Evolutionary conservation across 1,140 invertebrate genomes (phyloP).

Genomic region (Cecropterus lyciades): DNA sequence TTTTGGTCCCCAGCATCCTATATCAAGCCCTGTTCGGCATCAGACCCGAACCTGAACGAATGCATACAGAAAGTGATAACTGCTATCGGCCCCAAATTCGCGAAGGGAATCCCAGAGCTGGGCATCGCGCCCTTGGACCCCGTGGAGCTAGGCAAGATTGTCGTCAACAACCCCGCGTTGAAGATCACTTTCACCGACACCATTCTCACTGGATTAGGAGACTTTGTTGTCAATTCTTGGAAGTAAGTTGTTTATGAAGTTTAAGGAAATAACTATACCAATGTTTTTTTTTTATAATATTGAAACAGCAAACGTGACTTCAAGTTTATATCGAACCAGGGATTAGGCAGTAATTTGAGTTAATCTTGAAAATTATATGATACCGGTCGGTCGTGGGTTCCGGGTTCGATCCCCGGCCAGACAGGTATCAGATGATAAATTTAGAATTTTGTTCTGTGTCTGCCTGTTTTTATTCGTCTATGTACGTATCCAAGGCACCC

Average conservation of each 20-base stretch:
- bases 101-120: conserved; percentile 82
- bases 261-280: too few relatives aligned
- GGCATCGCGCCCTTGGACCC: conserved; percentile 81
- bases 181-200: conserved; percentile 73
- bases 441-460: too few relatives aligned
- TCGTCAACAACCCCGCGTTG: conserved; percentile 69
- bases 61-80: conserved; percentile 80
- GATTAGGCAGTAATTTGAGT: too few relatives aligned
- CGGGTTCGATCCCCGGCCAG: too few relatives aligned
- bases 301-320: too few relatives aligned
- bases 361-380: too few relatives aligned
- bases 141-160: conserved; percentile 72
- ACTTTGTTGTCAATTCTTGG: conserved; percentile 66
- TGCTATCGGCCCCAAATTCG: conserved; percentile 69
- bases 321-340: too few relatives aligned
- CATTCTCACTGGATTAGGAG: conserved; percentile 65
- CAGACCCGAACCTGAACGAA: conserved; percentile 80
- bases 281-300: too few relatives aligned
- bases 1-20: conserved; percentile 78
- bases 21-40: conserved; percentile 81
- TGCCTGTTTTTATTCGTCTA: too few relatives aligned
- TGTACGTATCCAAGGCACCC: too few relatives aligned
- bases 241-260: conserved; percentile 60
- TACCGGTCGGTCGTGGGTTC: too few relatives aligned
- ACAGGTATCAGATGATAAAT: too few relatives aligned